A percentile compares a stretch with the other conserved stretches of the same genome.
These are phyloP conservation scores for Tetropium fuscum DNA, from an alignment of 2,888 invertebrate genomes.

Conservation along the genomic window DNA sequence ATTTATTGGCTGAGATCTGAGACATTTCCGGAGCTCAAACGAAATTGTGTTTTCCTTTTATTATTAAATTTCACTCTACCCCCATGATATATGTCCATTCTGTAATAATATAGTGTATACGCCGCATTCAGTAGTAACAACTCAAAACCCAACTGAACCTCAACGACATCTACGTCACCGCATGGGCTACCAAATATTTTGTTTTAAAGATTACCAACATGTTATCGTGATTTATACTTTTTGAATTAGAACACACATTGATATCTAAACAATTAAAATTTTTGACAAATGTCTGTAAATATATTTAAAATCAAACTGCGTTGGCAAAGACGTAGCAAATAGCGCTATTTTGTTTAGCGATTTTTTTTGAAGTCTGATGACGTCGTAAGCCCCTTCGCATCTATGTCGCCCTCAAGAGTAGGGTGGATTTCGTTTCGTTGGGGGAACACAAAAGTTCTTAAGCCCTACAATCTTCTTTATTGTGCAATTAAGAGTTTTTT, in stretches of 20 bases:
- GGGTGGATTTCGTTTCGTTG: slow-evolving; percentile 8
- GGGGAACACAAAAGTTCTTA: slow-evolving; percentile 21
- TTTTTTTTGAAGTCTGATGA: too few species aligned
- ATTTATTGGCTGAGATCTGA: slow-evolving; percentile 12
- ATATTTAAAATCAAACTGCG: too few species aligned
- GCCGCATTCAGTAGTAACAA: slow-evolving; percentile 1
- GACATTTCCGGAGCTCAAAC: slow-evolving; percentile 3
- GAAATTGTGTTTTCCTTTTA: slow-evolving; percentile 19
- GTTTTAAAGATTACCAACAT: background rate
- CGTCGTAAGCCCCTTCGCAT: too few species aligned
- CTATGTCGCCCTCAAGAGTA: slow-evolving; percentile 14
- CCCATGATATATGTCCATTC: slow-evolving; percentile 3
- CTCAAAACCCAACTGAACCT: background rate
- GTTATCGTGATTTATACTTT: slow-evolving; percentile 16
- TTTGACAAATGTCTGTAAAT: too few species aligned
- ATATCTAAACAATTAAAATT: slow-evolving; percentile 11
- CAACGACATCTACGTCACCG: too few species aligned
- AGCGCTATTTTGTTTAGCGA: too few species aligned
- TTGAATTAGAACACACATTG: slow-evolving; percentile 13
- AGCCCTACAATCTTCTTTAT: slow-evolving; percentile 20
- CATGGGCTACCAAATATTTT: too few species aligned
- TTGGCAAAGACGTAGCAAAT: too few species aligned
- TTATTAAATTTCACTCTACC: slow-evolving; percentile 18
- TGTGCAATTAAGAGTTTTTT: slow-evolving; percentile 23
- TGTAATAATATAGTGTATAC: background rate